Evolutionary conservation across 2,888 invertebrate genomes (phyloP).

Genomic region (Trachelus stipa): DNA sequence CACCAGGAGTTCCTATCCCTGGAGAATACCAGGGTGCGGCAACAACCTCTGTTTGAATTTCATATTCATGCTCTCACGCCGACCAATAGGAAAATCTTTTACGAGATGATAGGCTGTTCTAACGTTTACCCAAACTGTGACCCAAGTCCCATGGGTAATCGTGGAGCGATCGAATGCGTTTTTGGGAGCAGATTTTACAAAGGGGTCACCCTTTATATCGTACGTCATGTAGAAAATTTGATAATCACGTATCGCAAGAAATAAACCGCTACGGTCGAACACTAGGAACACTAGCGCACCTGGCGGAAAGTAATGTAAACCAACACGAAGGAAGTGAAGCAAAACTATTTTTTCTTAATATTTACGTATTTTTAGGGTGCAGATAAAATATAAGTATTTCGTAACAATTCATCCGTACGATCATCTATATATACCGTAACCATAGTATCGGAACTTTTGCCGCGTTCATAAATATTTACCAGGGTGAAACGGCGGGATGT

Average conservation of each 20-base stretch:
- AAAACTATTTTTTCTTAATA: too few relatives aligned
- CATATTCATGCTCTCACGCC: not conserved
- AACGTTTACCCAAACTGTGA: not conserved
- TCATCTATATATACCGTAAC: not conserved
- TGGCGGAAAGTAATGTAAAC: not conserved
- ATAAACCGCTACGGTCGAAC: too few relatives aligned
- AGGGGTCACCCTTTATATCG: not conserved
- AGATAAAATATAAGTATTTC: not conserved
- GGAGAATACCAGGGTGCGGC: not conserved
- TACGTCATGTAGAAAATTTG: not conserved
- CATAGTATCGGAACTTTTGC: constrained; percentile 34
- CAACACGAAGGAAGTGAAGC: too few relatives aligned
- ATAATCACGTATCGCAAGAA: not conserved
- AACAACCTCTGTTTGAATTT: not conserved
- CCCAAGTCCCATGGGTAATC: not conserved
- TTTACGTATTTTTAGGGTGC: too few relatives aligned
- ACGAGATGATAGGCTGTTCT: not conserved
- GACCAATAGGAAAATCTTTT: not conserved
- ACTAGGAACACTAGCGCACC: not conserved
- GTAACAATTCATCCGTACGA: not conserved
- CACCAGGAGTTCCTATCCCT: not conserved
- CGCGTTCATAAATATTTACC: constrained; percentile 63
- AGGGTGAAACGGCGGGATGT: constrained; percentile 33
- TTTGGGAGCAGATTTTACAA: not conserved
- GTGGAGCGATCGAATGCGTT: not conserved